Percentiles rank a stretch among this genome's conserved stretches.
Conservation (phyloP, 2,888 invertebrate species). For the Tanytarsus gracilentus region DNA sequence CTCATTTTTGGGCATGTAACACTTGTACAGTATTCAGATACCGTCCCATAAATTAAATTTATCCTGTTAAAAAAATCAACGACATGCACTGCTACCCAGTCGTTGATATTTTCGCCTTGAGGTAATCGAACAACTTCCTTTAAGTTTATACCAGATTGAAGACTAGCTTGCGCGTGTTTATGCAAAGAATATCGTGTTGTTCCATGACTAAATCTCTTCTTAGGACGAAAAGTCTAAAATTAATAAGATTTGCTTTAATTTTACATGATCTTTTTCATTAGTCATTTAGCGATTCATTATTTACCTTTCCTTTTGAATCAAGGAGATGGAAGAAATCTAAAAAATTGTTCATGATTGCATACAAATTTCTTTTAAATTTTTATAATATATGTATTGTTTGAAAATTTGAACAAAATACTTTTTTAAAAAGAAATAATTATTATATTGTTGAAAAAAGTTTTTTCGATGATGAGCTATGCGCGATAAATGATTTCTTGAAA, state of each 20-base stretch:
- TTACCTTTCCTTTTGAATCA: slow-evolving; percentile 17
- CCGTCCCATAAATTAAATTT: slow-evolving; percentile 83
- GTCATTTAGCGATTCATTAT: background rate
- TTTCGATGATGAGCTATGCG: too few species aligned
- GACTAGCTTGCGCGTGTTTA: slow-evolving; percentile 83
- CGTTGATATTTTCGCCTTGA: slow-evolving; percentile 72
- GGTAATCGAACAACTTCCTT: slow-evolving; percentile 72
- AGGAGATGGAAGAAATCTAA: slow-evolving; percentile 21
- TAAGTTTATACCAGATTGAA: slow-evolving; percentile 82
- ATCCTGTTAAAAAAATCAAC: slow-evolving; percentile 92
- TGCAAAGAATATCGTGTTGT: slow-evolving; percentile 79
- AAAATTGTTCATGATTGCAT: slow-evolving; percentile 21
- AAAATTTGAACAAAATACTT: too few species aligned
- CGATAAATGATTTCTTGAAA: too few species aligned
- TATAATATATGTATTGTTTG: background rate
- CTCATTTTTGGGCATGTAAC: slow-evolving; percentile 82
- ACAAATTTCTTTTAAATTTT: background rate
- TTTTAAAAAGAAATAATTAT: too few species aligned
- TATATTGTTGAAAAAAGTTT: too few species aligned
- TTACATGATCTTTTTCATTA: background rate
- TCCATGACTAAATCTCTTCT: slow-evolving; percentile 78
- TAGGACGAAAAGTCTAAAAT: slow-evolving; percentile 77
- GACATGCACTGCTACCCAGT: slow-evolving; percentile 90
- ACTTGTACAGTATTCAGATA: slow-evolving; percentile 74
- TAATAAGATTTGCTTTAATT: slow-evolving; percentile 30